Conservation (phyloP, 1,140 invertebrate genomes). For the Meteorus sp. region DNA sequence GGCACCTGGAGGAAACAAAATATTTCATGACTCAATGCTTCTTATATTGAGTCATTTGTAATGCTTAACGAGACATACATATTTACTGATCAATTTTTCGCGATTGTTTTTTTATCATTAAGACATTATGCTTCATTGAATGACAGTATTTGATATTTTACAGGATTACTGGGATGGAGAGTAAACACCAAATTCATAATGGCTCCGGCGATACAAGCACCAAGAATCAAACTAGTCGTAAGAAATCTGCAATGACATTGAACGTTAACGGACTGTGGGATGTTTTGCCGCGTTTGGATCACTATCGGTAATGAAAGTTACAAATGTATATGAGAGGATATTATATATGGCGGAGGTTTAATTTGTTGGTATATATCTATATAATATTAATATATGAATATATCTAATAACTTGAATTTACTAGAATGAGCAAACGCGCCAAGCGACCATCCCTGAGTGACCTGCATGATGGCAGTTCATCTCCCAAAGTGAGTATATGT, state of each 20-base stretch:
- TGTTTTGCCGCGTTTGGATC: slow-evolving; percentile 83
- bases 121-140: not conserved
- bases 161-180: slow-evolving; percentile 48
- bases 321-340: not conserved
- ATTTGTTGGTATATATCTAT: too few relatives aligned
- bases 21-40: too few relatives aligned
- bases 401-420: slow-evolving; percentile 5
- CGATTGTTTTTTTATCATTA: too few relatives aligned
- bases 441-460: slow-evolving; percentile 76
- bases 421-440: slow-evolving; percentile 62
- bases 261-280: slow-evolving; percentile 64
- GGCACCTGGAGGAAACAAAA: too few relatives aligned
- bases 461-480: slow-evolving; percentile 64
- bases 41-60: too few relatives aligned
- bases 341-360: too few relatives aligned
- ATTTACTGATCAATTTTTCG: too few relatives aligned
- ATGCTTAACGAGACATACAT: too few relatives aligned
- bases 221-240: slow-evolving; percentile 42
- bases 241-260: slow-evolving; percentile 50
- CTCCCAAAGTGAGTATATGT: slow-evolving; percentile 58
- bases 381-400: too few relatives aligned
- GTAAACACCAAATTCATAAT: slow-evolving; percentile 41
- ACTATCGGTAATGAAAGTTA: slow-evolving; percentile 72
- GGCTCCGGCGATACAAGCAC: slow-evolving; percentile 36
- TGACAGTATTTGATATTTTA: slow-evolving; percentile 17